phyloP scores from a whole-genome alignment of 37 sponge, comb jelly and placozoan species.

The Hormiphora californensis region DNA sequence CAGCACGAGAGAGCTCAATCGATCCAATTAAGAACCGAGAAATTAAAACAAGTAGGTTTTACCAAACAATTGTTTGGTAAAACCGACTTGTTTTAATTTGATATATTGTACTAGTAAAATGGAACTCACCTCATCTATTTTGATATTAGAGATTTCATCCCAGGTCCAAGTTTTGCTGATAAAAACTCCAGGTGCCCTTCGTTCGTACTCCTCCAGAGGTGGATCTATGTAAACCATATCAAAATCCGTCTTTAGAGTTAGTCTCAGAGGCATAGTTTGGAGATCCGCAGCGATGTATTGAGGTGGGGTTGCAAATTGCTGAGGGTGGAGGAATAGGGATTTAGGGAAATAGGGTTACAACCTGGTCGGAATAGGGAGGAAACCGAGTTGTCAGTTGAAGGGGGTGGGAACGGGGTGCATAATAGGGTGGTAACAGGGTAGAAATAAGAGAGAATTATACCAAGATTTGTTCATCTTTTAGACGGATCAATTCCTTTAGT shows the following conservation, averaged over 20 bases:
- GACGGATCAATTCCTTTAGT: constrained; percentile 80
- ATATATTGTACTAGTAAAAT: not conserved
- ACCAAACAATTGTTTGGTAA: too few species aligned
- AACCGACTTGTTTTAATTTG: not conserved
- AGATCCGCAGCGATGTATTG: constrained; percentile 58
- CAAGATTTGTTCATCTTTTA: constrained; percentile 63
- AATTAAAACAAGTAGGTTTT: too few species aligned
- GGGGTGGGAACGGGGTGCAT: too few species aligned
- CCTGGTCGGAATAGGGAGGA: not conserved
- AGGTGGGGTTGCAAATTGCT: constrained; percentile 54
- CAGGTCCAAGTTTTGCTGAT: constrained; percentile 73
- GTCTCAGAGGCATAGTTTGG: constrained; percentile 60
- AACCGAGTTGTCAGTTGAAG: not conserved
- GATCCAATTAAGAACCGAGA: too few species aligned
- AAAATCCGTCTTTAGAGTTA: constrained; percentile 65
- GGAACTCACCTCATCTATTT: not conserved
- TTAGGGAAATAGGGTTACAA: not conserved
- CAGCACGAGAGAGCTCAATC: too few species aligned
- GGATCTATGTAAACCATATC: constrained; percentile 87
- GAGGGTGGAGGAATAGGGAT: not conserved
- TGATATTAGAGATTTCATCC: constrained; percentile 65
- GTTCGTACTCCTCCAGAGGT: constrained; percentile 91
- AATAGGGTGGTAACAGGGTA: too few species aligned
- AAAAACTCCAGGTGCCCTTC: constrained; percentile 74
- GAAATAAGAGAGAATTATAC: not conserved